These are phyloP conservation scores for Saccostrea glomerata DNA, from an alignment of 1,140 invertebrate genomes.

Conservation along the genomic window DNA sequence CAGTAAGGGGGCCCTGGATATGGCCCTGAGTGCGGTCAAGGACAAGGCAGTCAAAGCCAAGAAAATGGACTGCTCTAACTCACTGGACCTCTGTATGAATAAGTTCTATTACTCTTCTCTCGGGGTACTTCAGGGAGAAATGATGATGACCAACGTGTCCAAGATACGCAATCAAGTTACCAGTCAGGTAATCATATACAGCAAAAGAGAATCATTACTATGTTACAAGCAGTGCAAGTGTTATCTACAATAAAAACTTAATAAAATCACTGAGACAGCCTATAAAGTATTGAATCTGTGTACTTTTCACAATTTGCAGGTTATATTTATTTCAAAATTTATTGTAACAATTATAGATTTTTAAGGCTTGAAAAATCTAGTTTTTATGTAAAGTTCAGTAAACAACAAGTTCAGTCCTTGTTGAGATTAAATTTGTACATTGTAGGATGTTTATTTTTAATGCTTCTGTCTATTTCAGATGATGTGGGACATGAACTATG, in stretches of 20 bases:
- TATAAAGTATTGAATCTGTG: neutral
- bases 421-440: too few species aligned
- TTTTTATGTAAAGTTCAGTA: too few species aligned
- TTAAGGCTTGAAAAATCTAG: too few species aligned
- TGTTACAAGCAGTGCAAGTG: too few species aligned
- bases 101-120: slow-evolving; percentile 35
- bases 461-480: neutral
- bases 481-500: neutral
- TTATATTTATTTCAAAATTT: too few species aligned
- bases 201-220: neutral
- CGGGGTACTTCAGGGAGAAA: slow-evolving; percentile 42
- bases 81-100: neutral
- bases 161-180: slow-evolving; percentile 32
- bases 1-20: neutral
- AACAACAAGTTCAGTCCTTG: too few species aligned
- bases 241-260: too few species aligned
- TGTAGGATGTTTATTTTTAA: too few species aligned
- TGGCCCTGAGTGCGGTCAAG: neutral
- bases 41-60: neutral
- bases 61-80: neutral
- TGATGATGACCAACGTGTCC: slow-evolving; percentile 29
- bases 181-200: neutral
- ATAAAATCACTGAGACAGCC: too few species aligned
- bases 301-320: neutral
- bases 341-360: too few species aligned